Evolutionary conservation across 2,888 invertebrate species (phyloP), one percentile per base, ranked within the genome.

Genomic region (Thymelicus lineola): DNA sequence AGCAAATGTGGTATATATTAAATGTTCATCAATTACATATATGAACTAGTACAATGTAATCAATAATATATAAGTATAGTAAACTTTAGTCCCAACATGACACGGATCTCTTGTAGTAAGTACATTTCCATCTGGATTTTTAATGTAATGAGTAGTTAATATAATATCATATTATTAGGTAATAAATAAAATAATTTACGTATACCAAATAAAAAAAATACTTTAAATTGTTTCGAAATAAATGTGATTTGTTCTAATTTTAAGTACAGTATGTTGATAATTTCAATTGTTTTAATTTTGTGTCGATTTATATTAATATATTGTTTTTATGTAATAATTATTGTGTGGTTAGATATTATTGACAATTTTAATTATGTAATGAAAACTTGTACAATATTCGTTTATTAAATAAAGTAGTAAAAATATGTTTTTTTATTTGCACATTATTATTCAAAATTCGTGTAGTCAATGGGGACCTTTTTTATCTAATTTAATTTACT

Each of bases 101-200:
- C 50, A 50, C 17, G 10, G 67, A 67, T 67, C 67, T 67, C 67
- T 67, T 45, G 45, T 61, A 60, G 65, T 7, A 58, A 67, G 61
- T 67, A 67, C 53, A 61, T 67, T 61, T 66, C 60, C 38, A 58
- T 36, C 17, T 20, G 63, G 62, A 48, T 45, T 35, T 50, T 65
- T 42, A 7, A 28, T 64, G 9, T 45, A 7, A 57, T 66, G 35
- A 17, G 20, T 17, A 46, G 35, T 42, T 57, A 42, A 65, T 17
- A 38, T 53, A 38, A 65, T 57, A 57, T 20, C 55, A 57, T 46
- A 42, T 42, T 15, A 7, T 57, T 57, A 57, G 57, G 35, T 57
- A 36, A 57, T 35, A 36, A 57, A 57, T 36, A 35, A 7, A 57
- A 57, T 57, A 57, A 57, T 35, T 35, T 57, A 57, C n/a, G 57